Conservation (phyloP, 2,888 invertebrate genomes). For the Sicus ferrugineus region DNA sequence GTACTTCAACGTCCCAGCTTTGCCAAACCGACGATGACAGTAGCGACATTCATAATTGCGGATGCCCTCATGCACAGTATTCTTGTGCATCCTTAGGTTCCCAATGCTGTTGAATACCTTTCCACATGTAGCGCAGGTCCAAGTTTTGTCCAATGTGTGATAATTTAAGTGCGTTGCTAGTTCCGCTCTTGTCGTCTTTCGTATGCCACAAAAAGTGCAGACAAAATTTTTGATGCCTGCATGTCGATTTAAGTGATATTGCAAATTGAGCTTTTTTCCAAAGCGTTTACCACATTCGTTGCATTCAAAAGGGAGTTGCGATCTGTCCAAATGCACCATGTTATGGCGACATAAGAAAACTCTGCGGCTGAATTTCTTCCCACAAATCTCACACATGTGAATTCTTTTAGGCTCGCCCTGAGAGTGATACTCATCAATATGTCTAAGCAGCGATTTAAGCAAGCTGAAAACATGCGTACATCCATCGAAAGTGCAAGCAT, state of each 20-base stretch:
- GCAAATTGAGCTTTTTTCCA: constrained; percentile 38
- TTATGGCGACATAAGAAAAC: constrained; percentile 35
- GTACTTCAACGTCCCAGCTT: constrained; percentile 41
- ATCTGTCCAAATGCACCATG: constrained; percentile 35
- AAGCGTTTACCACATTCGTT: constrained; percentile 36
- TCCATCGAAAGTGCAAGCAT: constrained; percentile 12
- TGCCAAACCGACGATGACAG: constrained; percentile 41
- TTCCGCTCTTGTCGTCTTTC: constrained; percentile 39
- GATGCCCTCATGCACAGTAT: constrained; percentile 40
- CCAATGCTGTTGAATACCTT: constrained; percentile 37
- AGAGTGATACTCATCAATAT: constrained; percentile 13
- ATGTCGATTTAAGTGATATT: constrained; percentile 42
- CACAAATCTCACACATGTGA: constrained; percentile 39
- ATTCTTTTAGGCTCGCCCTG: not conserved
- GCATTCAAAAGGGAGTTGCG: constrained; percentile 36
- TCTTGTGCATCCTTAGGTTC: constrained; percentile 39
- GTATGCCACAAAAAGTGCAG: constrained; percentile 41
- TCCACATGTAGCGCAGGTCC: constrained; percentile 36
- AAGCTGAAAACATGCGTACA: constrained; percentile 8
- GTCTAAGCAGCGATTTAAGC: not conserved
- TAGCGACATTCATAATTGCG: constrained; percentile 38
- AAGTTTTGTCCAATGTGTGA: constrained; percentile 40
- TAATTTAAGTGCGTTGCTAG: constrained; percentile 39
- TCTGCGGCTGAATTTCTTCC: constrained; percentile 34
- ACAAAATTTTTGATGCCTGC: constrained; percentile 42